Evolutionary conservation across 2,113 vertebrate species (phyloP).

Genomic region (Dipodomys spectabilis): DNA sequence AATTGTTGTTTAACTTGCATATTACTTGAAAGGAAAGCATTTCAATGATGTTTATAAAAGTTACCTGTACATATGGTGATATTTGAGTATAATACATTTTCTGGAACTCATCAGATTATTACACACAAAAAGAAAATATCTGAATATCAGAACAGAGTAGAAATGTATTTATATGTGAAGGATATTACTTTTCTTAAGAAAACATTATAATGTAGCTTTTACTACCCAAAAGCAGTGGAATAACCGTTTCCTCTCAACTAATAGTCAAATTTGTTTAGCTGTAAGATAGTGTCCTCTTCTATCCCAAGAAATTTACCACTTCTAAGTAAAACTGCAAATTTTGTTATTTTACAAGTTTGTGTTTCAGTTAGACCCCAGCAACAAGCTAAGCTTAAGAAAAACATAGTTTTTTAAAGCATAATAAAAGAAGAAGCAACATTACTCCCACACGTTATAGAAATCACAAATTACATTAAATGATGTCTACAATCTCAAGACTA

Average conservation of each 20-base stretch:
- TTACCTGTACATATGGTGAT: conserved; percentile 32
- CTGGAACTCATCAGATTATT: neutral
- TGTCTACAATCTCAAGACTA: neutral
- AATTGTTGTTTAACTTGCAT: conserved; percentile 2
- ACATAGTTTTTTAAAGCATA: conserved; percentile 13
- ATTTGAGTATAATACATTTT: conserved; percentile 47
- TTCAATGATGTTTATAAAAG: conserved; percentile 63
- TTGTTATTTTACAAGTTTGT: conserved; percentile 78
- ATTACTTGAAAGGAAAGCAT: conserved; percentile 66
- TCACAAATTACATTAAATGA: neutral
- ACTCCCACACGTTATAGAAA: neutral
- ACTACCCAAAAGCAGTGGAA: conserved; percentile 33
- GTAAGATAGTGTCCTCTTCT: neutral
- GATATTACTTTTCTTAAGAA: conserved; percentile 41
- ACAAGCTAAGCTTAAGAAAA: conserved; percentile 68
- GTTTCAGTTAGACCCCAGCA: conserved; percentile 90
- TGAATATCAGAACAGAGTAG: neutral
- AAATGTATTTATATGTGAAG: conserved; percentile 41
- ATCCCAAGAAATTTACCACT: conserved; percentile 63
- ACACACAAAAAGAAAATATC: conserved; percentile 21
- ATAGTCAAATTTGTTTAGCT: conserved; percentile 42
- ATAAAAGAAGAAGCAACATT: neutral
- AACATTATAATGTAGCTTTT: neutral
- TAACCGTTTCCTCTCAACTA: neutral
- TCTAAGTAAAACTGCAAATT: conserved; percentile 70